Conservation (phyloP, 2,888 invertebrate genomes). For the Epinotia bilunana region DNA sequence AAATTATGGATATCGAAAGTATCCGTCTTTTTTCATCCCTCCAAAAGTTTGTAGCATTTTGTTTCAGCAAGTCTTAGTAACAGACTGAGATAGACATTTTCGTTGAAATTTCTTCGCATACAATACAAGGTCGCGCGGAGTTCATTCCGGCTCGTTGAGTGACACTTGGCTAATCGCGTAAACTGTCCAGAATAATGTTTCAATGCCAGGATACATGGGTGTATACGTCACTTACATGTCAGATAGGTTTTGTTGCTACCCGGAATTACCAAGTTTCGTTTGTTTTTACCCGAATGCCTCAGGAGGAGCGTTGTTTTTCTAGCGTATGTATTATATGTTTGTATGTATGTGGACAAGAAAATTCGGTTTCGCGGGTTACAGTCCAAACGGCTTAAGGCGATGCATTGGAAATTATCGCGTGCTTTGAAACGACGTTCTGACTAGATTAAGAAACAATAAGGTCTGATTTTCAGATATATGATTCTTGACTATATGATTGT, state of each 20-base stretch:
- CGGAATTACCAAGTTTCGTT: not conserved
- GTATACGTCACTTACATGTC: not conserved
- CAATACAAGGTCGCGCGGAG: slow-evolving; percentile 12
- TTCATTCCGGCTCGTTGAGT: not conserved
- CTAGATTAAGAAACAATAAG: no score
- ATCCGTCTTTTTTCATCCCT: not conserved
- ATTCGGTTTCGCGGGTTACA: no score
- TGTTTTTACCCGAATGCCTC: no score
- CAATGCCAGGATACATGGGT: slow-evolving; percentile 3
- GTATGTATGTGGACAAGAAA: no score
- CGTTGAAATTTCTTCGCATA: slow-evolving; percentile 2
- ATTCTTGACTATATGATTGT: no score
- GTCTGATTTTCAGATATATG: no score
- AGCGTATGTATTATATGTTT: no score
- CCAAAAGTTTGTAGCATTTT: not conserved
- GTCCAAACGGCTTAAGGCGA: no score
- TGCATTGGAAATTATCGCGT: no score
- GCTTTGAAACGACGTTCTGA: no score
- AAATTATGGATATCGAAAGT: no score
- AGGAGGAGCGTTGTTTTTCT: no score
- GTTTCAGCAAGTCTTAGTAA: not conserved
- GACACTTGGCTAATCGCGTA: slow-evolving; percentile 28
- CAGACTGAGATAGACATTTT: not conserved
- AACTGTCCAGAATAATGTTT: slow-evolving; percentile 7
- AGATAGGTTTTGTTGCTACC: not conserved